Conservation (phyloP, 1,140 invertebrate genomes). For the Conopomorpha cramerella region DNA sequence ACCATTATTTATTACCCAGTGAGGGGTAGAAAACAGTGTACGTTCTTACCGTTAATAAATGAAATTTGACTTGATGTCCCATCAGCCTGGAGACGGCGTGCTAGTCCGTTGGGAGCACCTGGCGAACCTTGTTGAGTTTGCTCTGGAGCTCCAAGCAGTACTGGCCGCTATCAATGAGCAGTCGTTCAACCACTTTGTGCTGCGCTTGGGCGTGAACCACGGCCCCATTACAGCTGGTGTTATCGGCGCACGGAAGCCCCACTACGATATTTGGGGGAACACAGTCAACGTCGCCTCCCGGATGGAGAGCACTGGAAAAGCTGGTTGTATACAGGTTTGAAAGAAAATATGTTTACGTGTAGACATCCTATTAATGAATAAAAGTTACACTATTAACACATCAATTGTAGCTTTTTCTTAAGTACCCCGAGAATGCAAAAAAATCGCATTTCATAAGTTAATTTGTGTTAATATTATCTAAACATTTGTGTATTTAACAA, state of each 20-base stretch:
- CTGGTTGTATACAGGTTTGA: conserved; percentile 94
- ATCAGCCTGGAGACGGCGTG: conserved; percentile 71
- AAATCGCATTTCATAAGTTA: too few relatives aligned
- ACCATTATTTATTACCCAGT: too few relatives aligned
- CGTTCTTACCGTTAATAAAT: too few relatives aligned
- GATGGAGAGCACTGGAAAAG: conserved; percentile 96
- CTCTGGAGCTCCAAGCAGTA: conserved; percentile 86
- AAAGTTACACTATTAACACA: too few relatives aligned
- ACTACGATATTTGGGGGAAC: conserved; percentile 97
- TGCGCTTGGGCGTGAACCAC: conserved; percentile 95
- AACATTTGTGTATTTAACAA: too few relatives aligned
- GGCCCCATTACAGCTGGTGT: conserved; percentile 94
- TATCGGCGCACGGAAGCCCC: conserved; percentile 91
- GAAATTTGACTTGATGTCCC: too few relatives aligned
- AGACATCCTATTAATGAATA: too few relatives aligned
- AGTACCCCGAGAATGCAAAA: too few relatives aligned
- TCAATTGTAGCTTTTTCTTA: too few relatives aligned
- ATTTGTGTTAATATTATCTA: too few relatives aligned
- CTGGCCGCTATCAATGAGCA: conserved; percentile 91
- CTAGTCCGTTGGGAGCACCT: conserved; percentile 83
- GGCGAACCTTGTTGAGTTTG: conserved; percentile 85
- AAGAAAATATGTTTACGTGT: too few relatives aligned
- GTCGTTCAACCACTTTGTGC: conserved; percentile 93
- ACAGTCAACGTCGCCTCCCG: conserved; percentile 94
- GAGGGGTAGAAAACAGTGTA: too few relatives aligned